Base-by-base conservation (phyloP, 2,888 invertebrate species). In the Campoplex nolae region DNA sequence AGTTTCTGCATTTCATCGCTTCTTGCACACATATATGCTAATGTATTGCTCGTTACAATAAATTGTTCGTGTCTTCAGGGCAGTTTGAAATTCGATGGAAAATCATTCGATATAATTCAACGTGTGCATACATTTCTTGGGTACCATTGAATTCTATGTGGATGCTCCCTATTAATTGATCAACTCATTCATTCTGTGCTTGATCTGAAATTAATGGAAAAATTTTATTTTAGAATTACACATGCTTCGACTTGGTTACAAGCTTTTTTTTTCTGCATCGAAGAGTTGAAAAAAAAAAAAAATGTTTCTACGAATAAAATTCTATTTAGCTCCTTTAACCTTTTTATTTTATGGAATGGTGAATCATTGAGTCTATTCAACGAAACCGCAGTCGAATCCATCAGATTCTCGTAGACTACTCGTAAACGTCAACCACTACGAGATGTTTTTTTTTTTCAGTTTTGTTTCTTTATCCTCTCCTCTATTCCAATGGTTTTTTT, bases 41-140 rank as follows among this genome's bases (percentile, higher is more conserved):
- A 58, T 58, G 28, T 16, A 32, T 32, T 28, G 58, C 28, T 58
- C 58, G 28, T 58, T 58, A 4, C 13, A 32, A 58, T 58, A 16
- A 58, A 32, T 58, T 32, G 51, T n/a, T 58, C 28, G 58, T 58
- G 58, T 58, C 58, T 58, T 11, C 28, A 32, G 11, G 58, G 13
- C 58, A 32, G 28, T 3, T 58, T 11, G 13, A 58, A 28, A 28
- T 58, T 58, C 58, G 28, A 32, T 58, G 28, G 28, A 28, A 28
- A 58, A 9, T 11, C 9, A 28, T 58, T 28, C 56, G 56, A 38
- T 65, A 65, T 65, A 73, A 81, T 85, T 80, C n/a, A 70, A 18
- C 76, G 62, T 76, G 4, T 70, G 54, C 65, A 75, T 42, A 84
- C 11, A n/a, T 75, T 13, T 9, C 58, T 28, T 3, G 42, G 42